Conservation (phyloP, 2,113 vertebrate species). For the Ictidomys tridecemlineatus region DNA sequence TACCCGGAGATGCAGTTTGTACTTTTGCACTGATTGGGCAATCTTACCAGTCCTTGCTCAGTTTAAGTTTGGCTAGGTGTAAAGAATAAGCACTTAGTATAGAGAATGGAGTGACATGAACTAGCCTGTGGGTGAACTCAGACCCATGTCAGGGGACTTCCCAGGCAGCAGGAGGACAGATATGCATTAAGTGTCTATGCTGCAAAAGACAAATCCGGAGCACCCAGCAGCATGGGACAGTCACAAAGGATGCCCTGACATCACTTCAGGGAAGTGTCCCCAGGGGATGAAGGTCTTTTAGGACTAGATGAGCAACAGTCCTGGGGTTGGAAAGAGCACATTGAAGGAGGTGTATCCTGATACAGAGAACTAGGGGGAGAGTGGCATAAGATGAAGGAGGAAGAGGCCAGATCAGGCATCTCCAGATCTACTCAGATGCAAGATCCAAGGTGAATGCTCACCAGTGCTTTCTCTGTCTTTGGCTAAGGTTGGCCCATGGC, state of each 20-base stretch:
- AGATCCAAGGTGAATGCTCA: not conserved
- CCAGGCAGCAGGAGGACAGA: not conserved
- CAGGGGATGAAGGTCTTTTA: not conserved
- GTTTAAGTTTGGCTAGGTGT: not conserved
- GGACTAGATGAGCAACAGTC: not conserved
- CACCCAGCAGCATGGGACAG: not conserved
- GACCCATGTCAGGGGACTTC: rapidly evolving
- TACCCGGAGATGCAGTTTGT: not conserved
- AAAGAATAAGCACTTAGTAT: not conserved
- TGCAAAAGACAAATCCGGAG: not conserved
- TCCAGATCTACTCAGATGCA: not conserved
- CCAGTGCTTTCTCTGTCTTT: not conserved
- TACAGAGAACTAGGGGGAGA: not conserved
- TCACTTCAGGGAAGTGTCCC: not conserved
- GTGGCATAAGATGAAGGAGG: not conserved
- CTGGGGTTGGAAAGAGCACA: not conserved
- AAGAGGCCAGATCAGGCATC: not conserved
- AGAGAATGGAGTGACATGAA: not conserved
- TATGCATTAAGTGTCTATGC: not conserved
- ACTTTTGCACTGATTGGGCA: not conserved
- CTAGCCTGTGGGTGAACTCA: not conserved
- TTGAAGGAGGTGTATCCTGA: not conserved
- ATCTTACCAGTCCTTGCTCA: not conserved
- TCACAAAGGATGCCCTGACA: not conserved
- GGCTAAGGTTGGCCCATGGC: not conserved